These are phyloP conservation scores for Fratercula arctica DNA, from an alignment of 2,797 vertebrate species.

Conservation along the genomic window DNA sequence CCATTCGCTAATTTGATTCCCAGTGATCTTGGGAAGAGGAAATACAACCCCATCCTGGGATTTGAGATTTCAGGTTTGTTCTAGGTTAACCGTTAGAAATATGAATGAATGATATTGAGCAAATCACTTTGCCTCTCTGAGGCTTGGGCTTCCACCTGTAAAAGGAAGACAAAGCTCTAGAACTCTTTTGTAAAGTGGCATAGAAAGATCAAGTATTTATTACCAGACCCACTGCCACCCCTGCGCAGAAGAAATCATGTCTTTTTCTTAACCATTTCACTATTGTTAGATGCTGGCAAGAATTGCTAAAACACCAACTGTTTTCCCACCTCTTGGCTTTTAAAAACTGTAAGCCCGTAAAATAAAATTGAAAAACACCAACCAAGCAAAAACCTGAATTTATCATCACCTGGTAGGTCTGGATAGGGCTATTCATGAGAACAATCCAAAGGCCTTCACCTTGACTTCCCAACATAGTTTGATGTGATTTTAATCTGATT, in stretches of 20 bases:
- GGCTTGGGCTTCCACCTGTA: background rate
- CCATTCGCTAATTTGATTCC: background rate
- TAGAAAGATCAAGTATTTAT: background rate
- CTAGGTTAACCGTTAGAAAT: background rate
- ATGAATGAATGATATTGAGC: background rate
- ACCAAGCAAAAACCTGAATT: slow-evolving; percentile 52
- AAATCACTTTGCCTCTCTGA: background rate
- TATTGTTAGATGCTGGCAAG: background rate
- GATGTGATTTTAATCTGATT: slow-evolving; percentile 75
- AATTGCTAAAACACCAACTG: background rate
- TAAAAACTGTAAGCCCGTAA: slow-evolving; percentile 5
- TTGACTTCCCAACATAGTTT: slow-evolving; percentile 55
- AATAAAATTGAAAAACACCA: slow-evolving; percentile 45
- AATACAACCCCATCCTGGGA: background rate
- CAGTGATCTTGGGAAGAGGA: background rate
- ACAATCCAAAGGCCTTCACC: slow-evolving; percentile 69
- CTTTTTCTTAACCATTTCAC: background rate
- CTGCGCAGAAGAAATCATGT: background rate
- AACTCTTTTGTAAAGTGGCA: background rate
- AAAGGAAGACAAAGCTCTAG: background rate
- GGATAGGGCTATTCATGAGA: slow-evolving; percentile 58
- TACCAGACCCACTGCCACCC: background rate
- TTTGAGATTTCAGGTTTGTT: background rate
- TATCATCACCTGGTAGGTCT: slow-evolving; percentile 54
- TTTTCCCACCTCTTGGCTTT: slow-evolving; percentile 34